Evolutionary conservation across 2,888 invertebrate species (phyloP), one percentile per base, ranked within the genome.

Genomic region (Baronia brevicornis): DNA sequence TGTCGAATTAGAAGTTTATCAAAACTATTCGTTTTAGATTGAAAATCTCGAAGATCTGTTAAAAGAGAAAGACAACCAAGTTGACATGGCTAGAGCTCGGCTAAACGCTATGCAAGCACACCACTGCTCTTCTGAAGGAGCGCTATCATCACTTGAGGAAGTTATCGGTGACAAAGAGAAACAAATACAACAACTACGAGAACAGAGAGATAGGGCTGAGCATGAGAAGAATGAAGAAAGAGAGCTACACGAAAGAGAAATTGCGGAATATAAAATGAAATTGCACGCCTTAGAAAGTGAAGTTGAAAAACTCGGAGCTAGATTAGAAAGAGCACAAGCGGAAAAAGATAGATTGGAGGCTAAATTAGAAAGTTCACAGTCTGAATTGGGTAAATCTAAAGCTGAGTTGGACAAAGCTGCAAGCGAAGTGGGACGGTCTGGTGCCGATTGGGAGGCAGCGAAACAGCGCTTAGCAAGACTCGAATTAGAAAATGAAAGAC

Each of bases 51-150:
- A 99, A 85, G 98, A 98, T 63, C 86, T 97, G 31, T 86, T 99
- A 29, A 96, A 96, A 78, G 99, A 99, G 69, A 98, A 98, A 82
- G 98, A 99, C 68, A 96, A 96, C 75, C 97, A 98, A 86, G 94
- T 99, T 33, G 96, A 97, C 56, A 95, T 96, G 93, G 95, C 96
- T 1, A 86, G 96, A 46, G 95, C 95, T 15, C 88, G 96, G 49
- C 74, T 95, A 28, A 93, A 94, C 26, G 95, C 96, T 37, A 94
- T 97, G 91, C 96, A 96, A 85, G 95, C 95, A 7, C 96, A 97
- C 62, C 95, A 96, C 64, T 95, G 94, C 78, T 91, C 94, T 41
- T 95, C 94, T 5, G 97, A 97, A 86, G 96, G 95, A 29, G 96
- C 97, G 2, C 85, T 97, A 31, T 93, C 95, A 29, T 94, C 94